A percentile compares a stretch with the other conserved stretches of the same genome.
Evolutionary conservation across 2,888 invertebrate species (phyloP).

Genomic region (Metacarcinus magister): DNA sequence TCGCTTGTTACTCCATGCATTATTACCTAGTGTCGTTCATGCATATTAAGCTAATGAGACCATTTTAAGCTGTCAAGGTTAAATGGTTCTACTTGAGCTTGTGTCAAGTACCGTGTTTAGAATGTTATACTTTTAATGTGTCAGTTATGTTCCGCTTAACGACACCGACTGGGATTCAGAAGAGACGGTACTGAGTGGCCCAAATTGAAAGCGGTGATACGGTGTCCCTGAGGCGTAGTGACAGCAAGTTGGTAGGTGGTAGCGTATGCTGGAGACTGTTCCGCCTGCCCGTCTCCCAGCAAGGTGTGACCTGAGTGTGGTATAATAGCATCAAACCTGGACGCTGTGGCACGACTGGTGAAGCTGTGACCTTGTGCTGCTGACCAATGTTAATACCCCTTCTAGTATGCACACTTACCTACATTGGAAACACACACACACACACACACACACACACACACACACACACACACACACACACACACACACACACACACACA

Average conservation of each 20-base stretch:
- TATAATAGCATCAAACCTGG: no score
- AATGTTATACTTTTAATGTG: background rate
- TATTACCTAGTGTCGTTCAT: background rate
- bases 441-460: constrained; percentile 26
- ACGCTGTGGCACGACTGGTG: no score
- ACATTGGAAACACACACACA: background rate
- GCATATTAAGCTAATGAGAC: background rate
- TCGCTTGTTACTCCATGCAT: background rate
- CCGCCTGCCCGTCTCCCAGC: no score
- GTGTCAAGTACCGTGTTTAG: background rate
- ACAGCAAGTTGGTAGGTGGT: background rate
- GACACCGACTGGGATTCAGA: background rate
- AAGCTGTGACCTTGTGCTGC: no score
- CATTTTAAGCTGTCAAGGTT: background rate
- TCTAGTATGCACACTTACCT: background rate
- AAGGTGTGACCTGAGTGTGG: no score
- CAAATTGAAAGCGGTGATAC: background rate
- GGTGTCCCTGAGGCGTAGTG: background rate
- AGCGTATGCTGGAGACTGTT: background rate
- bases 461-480: constrained; percentile 26
- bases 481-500: constrained; percentile 26
- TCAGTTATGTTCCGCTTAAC: background rate
- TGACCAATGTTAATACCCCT: background rate
- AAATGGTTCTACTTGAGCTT: background rate
- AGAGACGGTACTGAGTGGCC: background rate